Base-by-base conservation (phyloP, 2,113 vertebrate genomes). In the Passer montanus region DNA sequence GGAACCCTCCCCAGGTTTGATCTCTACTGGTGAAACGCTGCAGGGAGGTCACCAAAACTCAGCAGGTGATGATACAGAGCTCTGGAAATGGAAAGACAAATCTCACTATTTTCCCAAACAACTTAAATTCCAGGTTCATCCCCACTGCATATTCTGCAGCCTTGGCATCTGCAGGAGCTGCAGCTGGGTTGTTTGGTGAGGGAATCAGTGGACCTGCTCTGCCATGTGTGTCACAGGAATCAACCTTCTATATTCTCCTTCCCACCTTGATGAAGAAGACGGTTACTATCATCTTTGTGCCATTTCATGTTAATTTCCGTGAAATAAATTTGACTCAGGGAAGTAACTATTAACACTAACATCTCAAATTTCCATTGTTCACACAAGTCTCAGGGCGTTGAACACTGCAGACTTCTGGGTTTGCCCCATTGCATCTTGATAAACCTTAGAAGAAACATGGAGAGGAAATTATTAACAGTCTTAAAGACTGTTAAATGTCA, bases 141-240 rank as follows among this genome's bases (percentile, higher is more conserved):
- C 31, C 27, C n/a, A 9, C 15, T 24, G 21, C 24, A 10, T 13
- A 13, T 24, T 44, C 33, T 18, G 26, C 47, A 81, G 44, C 15
- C 18, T 70, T 43, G 30, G 26, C 37, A 6, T 37, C 22, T 28
- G 59, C 23, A 4, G 4, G 44, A 24, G 56, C 56, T 27, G 46
- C 35, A 30, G 67, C 21, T 7, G 30, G 22, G 30, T 11, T 41
- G 14, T n/a, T 13, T 20, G 44, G 28, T 35, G 44, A 15, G 50
- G 35, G 19, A 50, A 24, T 56, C 52, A 39, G 28, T 81, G n/a
- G 28, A 66, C 16, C 50, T 55, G 23, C 49, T 24, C 39, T 59
- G 44, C 3, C 1, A 11, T 8, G 13, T 10, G 1, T 24, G 21
- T 1, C 4, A 47, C 31, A 20, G 59, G 39, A 68, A 41, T 26